Conservation (phyloP, 2,113 vertebrate genomes). For the Catharus bicknelli region DNA sequence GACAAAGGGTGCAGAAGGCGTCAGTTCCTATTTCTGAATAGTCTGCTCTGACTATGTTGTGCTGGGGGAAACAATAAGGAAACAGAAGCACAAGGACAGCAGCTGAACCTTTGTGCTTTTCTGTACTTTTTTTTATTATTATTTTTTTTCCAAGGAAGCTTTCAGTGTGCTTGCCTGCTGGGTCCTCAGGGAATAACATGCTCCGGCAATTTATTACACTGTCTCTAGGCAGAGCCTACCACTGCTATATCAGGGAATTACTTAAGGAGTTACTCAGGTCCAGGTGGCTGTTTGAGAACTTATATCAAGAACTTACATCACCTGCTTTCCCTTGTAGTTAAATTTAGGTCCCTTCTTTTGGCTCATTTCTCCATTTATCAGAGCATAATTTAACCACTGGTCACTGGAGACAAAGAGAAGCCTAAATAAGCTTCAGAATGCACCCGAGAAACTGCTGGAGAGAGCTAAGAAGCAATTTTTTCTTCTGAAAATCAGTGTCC, state of each 20-base stretch:
- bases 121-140: neutral
- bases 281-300: slow-evolving; percentile 40
- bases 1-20: neutral
- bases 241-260: slow-evolving; percentile 39
- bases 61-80: neutral
- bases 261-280: slow-evolving; percentile 51
- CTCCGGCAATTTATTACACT: slow-evolving; percentile 11
- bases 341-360: slow-evolving; percentile 36
- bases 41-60: neutral
- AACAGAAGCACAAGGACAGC: neutral
- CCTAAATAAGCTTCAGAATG: slow-evolving; percentile 3
- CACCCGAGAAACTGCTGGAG: neutral
- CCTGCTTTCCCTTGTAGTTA: slow-evolving; percentile 19
- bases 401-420: neutral
- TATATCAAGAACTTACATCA: slow-evolving; percentile 53
- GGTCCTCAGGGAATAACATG: neutral
- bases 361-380: slow-evolving; percentile 18
- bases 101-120: neutral
- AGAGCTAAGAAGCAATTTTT: neutral
- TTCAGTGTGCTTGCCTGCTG: neutral
- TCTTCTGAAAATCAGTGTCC: neutral
- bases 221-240: slow-evolving; percentile 32
- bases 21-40: neutral
- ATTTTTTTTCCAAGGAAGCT: neutral
- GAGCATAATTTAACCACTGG: slow-evolving; percentile 8